phyloP scores from a whole-genome alignment of 2,797 vertebrate genomes.

The Sebastiscus tertius region DNA sequence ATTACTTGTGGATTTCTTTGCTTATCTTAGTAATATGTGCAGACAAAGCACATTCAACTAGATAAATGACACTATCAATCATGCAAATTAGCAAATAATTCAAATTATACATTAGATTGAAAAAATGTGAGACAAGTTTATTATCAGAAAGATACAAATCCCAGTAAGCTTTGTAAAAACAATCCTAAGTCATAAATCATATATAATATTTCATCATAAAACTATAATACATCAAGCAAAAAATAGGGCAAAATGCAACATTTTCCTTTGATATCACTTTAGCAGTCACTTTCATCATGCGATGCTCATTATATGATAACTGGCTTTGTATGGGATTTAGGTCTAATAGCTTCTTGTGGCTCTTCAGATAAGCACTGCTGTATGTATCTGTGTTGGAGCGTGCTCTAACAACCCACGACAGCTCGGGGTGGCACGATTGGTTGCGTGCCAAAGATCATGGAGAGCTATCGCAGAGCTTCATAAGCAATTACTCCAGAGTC shows the following conservation, averaged over 20 bases:
- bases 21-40: background rate
- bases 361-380: slow-evolving; percentile 31
- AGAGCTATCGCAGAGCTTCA: slow-evolving; percentile 46
- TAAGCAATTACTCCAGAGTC: slow-evolving; percentile 55
- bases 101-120: background rate
- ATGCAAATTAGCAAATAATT: background rate
- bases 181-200: background rate
- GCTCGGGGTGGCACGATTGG: slow-evolving; percentile 43
- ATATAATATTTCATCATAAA: background rate
- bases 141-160: background rate
- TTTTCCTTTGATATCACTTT: background rate
- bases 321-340: slow-evolving; percentile 12
- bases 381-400: background rate
- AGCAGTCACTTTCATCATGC: background rate
- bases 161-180: background rate
- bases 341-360: slow-evolving; percentile 25
- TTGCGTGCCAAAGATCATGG: slow-evolving; percentile 55
- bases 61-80: background rate
- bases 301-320: background rate
- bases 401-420: slow-evolving; percentile 41
- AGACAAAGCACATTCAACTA: background rate
- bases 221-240: background rate
- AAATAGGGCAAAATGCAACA: background rate
- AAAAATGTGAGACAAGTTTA: background rate
- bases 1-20: background rate